Evolutionary conservation across 2,888 invertebrate genomes (phyloP), one percentile per base, ranked within the genome.

Genomic region (Sicus ferrugineus): DNA sequence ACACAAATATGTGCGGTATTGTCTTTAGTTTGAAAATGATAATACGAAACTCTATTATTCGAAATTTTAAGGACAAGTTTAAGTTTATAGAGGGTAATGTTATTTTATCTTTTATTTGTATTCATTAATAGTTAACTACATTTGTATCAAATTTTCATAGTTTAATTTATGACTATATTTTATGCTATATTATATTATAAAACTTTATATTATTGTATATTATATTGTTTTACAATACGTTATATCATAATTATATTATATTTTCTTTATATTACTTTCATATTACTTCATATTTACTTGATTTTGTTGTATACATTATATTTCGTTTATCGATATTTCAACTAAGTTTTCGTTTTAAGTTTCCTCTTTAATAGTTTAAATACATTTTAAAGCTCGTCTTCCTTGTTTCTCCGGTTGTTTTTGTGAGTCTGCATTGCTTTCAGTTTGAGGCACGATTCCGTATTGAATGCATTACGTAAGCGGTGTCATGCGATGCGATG

Each of bases 381-480:
- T 50, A n/a, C 19, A n/a, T 9, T 50, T 50, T n/a, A n/a, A 7
- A n/a, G 42, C 42, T 42, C 1, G 14, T 38, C 38, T 38, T 11
- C 42, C n/a, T 42, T 42, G 42, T 42, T 42, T 14, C 11, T 38
- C 7, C 11, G 6, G 38, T 42, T 42, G 42, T 42, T 42, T 1
- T 42, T 42, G 14, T n/a, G 34, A 64, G 64, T 64, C 64, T 64
- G 50, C 48, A 50, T 64, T 64, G 50, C 5, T 50, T 64, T 64
- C 31, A 50, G 30, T 23, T 52, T 64, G 50, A 50, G 64, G 64
- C 64, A 64, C 64, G 64, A 64, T 64, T 64, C 64, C 64, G 30
- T 64, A 21, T 48, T 64, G 48, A 63, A 48, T 63, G 63, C 46
- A 48, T 64, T 50, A 38, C 23, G 56, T 56, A 28, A 56, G 28